Evolutionary conservation across 2,888 invertebrate genomes (phyloP).

Genomic region (Megastigmus dorsalis): DNA sequence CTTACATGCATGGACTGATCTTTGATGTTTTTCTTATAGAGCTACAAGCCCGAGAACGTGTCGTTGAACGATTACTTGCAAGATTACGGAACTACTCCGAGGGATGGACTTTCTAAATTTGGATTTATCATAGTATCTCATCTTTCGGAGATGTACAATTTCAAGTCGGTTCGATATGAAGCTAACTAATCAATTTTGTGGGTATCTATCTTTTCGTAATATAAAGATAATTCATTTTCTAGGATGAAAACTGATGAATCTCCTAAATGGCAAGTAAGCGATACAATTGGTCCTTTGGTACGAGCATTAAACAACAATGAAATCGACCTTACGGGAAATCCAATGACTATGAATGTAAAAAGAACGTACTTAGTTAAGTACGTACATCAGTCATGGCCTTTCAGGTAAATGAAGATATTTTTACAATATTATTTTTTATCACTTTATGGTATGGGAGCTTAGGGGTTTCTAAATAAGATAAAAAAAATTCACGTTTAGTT

Average conservation of each 20-base stretch:
- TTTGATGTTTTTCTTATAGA: constrained; percentile 23
- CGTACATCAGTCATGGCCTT: constrained; percentile 54
- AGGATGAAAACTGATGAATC: constrained; percentile 42
- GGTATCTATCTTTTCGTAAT: too few species aligned
- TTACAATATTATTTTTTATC: too few species aligned
- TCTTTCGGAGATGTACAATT: constrained; percentile 58
- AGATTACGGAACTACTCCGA: constrained; percentile 30
- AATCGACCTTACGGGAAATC: constrained; percentile 32
- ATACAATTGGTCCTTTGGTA: constrained; percentile 56
- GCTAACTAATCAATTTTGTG: too few species aligned
- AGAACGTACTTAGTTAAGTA: constrained; percentile 31
- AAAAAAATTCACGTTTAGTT: not conserved
- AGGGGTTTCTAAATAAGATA: not conserved
- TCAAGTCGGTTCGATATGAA: constrained; percentile 58
- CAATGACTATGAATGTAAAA: constrained; percentile 19
- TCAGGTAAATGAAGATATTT: constrained; percentile 54
- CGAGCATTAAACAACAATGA: constrained; percentile 22
- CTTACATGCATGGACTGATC: too few species aligned
- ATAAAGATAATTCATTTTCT: not conserved
- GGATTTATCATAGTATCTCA: constrained; percentile 52
- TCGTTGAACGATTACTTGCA: constrained; percentile 45
- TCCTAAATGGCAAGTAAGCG: constrained; percentile 48
- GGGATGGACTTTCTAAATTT: constrained; percentile 43
- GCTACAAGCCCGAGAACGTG: constrained; percentile 25
- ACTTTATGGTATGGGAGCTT: too few species aligned